phyloP scores from a whole-genome alignment of 2,797 vertebrate species.

The Muscicapa comitata region DNA sequence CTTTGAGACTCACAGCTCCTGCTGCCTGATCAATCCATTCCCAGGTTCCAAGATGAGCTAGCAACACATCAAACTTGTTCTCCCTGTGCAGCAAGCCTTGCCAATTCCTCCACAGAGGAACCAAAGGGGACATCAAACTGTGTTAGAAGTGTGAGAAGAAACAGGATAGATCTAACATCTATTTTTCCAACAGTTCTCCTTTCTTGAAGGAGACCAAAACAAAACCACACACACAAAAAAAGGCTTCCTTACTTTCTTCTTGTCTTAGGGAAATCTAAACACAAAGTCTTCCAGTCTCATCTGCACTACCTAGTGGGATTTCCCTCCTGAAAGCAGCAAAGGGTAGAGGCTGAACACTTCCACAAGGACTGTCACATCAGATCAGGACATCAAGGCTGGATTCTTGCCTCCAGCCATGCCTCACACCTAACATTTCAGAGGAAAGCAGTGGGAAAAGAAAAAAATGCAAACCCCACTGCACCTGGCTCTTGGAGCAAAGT shows the following conservation, averaged over 20 bases:
- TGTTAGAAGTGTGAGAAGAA: neutral
- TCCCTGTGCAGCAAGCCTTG: neutral
- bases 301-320: neutral
- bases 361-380: neutral
- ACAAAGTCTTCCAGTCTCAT: neutral
- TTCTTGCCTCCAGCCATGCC: constrained; percentile 1
- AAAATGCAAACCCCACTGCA: neutral
- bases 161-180: neutral
- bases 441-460: neutral
- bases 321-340: neutral
- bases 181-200: neutral
- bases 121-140: neutral
- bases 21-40: neutral
- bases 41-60: neutral
- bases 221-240: neutral
- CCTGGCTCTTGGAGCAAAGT: neutral
- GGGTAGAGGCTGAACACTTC: neutral
- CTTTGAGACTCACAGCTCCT: neutral
- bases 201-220: neutral
- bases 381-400: neutral
- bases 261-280: neutral
- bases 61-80: neutral
- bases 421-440: neutral
- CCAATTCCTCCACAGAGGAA: neutral
- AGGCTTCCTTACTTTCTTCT: neutral